Evolutionary conservation across 2,888 invertebrate species (phyloP).

Genomic region (Euclidia mi): DNA sequence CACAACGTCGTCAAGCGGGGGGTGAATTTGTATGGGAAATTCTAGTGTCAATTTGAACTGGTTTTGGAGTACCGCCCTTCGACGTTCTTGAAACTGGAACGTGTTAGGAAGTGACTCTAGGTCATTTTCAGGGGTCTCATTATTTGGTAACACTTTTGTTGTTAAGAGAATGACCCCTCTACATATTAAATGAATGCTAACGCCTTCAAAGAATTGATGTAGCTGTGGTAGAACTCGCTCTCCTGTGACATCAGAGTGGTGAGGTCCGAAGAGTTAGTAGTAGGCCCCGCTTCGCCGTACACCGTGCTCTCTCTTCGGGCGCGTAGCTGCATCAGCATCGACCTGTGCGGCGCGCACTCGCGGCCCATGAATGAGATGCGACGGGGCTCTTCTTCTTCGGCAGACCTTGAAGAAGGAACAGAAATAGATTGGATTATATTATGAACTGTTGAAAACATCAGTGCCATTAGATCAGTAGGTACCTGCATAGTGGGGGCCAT

Average conservation of each 20-base stretch:
- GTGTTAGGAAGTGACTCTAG: no score
- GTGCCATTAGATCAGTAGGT: no score
- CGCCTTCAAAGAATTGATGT: conserved; percentile 28
- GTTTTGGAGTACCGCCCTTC: no score
- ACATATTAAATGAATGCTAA: background rate
- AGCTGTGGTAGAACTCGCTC: conserved; percentile 61
- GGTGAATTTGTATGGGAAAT: no score
- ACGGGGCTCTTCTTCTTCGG: conserved; percentile 62
- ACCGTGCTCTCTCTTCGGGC: conserved; percentile 46
- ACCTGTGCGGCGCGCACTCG: conserved; percentile 66
- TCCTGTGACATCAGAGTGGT: conserved; percentile 58
- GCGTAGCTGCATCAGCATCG: conserved; percentile 63
- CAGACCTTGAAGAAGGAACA: conserved; percentile 47
- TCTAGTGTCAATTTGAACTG: no score
- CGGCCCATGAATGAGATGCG: conserved; percentile 82
- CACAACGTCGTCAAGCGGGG: no score
- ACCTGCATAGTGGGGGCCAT: no score
- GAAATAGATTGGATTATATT: no score
- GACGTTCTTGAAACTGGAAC: no score
- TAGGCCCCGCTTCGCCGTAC: conserved; percentile 23
- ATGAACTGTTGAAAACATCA: no score
- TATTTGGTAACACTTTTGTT: no score
- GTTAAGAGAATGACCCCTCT: background rate
- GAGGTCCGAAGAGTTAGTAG: conserved; percentile 21
- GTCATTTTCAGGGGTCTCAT: no score